These are phyloP conservation scores for Dorcus parallelipipedus DNA, from an alignment of 2,888 invertebrate genomes.

Conservation along the genomic window DNA sequence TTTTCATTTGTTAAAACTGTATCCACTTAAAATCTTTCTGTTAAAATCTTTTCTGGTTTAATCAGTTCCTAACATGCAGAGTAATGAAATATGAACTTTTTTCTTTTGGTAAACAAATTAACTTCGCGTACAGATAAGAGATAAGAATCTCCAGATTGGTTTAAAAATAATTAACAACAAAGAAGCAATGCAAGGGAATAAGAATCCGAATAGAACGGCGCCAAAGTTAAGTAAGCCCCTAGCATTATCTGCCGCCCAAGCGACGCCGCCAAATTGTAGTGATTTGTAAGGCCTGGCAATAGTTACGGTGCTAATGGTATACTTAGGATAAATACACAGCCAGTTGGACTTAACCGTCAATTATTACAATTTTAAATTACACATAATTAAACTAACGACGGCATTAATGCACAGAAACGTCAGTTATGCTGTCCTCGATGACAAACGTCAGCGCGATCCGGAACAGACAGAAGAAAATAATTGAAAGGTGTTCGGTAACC, in stretches of 20 bases:
- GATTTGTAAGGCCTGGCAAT: constrained; percentile 42
- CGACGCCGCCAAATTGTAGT: constrained; percentile 48
- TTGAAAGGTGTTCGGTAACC: no score
- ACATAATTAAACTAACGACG: constrained; percentile 43
- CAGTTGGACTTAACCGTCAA: constrained; percentile 36
- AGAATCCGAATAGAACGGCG: constrained; percentile 25
- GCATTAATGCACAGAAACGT: constrained; percentile 21
- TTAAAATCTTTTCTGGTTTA: no score
- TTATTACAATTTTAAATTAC: constrained; percentile 44
- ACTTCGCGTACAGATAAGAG: background rate
- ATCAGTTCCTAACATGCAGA: no score
- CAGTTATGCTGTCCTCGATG: no score
- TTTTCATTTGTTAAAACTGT: no score
- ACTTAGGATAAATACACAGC: constrained; percentile 46
- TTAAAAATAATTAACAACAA: no score
- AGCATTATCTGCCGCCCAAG: constrained; percentile 38
- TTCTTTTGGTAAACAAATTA: no score
- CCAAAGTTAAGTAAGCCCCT: constrained; percentile 27
- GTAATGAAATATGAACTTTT: no score
- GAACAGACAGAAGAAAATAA: no score
- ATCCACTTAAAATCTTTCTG: no score
- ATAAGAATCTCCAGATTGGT: background rate
- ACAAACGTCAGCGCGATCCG: no score
- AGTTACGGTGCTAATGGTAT: constrained; percentile 45
- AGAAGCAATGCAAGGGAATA: background rate